These are phyloP conservation scores for Watsonalla cultraria DNA, from an alignment of 2,888 invertebrate species.

Conservation along the genomic window DNA sequence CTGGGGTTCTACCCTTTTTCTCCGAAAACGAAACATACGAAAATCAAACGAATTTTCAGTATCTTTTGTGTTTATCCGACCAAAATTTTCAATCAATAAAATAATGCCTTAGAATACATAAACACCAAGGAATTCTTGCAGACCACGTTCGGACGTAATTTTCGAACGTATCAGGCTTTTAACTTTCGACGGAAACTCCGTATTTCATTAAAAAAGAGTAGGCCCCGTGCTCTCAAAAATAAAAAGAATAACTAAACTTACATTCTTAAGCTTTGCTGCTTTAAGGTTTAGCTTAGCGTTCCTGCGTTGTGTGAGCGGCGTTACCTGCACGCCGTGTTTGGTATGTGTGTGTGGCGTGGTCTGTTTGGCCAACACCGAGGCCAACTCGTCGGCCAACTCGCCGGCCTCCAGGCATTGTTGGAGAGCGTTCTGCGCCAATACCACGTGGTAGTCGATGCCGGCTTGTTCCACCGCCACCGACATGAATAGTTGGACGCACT, in stretches of 20 bases:
- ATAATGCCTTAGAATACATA: too few species aligned
- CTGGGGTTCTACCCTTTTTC: background rate
- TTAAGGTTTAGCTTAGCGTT: slow-evolving; percentile 40
- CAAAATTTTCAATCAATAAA: too few species aligned
- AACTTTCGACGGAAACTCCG: background rate
- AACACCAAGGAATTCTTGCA: too few species aligned
- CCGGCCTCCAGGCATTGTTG: slow-evolving; percentile 90
- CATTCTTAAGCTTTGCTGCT: slow-evolving; percentile 68
- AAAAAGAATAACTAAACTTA: slow-evolving; percentile 40
- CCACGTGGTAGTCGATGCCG: slow-evolving; percentile 98
- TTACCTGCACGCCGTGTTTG: slow-evolving; percentile 90
- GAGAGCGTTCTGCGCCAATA: slow-evolving; percentile 96
- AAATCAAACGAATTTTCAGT: too few species aligned
- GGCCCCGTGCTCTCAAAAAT: slow-evolving; percentile 7
- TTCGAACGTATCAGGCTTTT: too few species aligned
- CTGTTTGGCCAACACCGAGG: slow-evolving; percentile 94
- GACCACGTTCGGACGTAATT: too few species aligned
- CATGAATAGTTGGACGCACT: slow-evolving; percentile 97
- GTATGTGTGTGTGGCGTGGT: slow-evolving; percentile 91
- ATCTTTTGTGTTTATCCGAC: too few species aligned
- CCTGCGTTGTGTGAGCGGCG: slow-evolving; percentile 18
- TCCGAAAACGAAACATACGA: too few species aligned
- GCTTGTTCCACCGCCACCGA: slow-evolving; percentile 97
- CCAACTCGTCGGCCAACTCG: slow-evolving; percentile 95
- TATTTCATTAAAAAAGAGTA: background rate